Evolutionary conservation across 2,888 invertebrate species (phyloP).

Genomic region (Watsonalla binaria): DNA sequence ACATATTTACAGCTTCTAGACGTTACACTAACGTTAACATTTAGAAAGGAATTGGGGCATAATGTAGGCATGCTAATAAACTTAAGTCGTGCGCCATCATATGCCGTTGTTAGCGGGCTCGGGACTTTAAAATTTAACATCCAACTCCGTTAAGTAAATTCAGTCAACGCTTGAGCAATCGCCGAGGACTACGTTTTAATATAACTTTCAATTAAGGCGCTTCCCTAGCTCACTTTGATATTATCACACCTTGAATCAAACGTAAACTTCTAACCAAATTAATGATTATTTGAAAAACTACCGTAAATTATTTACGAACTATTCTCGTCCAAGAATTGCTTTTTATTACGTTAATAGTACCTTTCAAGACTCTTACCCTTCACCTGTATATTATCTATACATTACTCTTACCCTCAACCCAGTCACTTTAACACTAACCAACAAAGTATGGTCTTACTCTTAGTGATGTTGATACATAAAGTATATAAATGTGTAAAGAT

Average conservation of each 20-base stretch:
- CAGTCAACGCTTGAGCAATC: conserved; percentile 70
- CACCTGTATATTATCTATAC: not conserved
- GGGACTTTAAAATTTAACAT: no score
- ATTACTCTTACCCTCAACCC: not conserved
- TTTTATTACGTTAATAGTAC: no score
- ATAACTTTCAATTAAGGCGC: conserved; percentile 12
- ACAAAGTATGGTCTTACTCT: not conserved
- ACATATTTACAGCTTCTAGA: conserved; percentile 48
- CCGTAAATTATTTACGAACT: no score
- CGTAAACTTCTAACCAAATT: no score
- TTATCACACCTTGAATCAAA: no score
- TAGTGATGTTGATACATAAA: no score
- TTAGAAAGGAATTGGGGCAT: conserved; percentile 54
- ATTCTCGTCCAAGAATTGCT: no score
- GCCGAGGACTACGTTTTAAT: conserved; percentile 44
- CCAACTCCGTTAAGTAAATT: conserved; percentile 35
- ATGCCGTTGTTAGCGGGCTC: conserved; percentile 2
- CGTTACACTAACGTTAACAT: conserved; percentile 44
- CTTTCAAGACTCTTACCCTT: not conserved
- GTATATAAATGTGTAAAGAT: no score
- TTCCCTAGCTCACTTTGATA: not conserved
- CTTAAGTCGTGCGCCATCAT: conserved; percentile 28
- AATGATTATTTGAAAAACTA: no score
- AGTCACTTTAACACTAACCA: not conserved
- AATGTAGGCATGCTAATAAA: conserved; percentile 47